Base-by-base conservation (phyloP, 2,888 invertebrate species). In the Morpho achilles region DNA sequence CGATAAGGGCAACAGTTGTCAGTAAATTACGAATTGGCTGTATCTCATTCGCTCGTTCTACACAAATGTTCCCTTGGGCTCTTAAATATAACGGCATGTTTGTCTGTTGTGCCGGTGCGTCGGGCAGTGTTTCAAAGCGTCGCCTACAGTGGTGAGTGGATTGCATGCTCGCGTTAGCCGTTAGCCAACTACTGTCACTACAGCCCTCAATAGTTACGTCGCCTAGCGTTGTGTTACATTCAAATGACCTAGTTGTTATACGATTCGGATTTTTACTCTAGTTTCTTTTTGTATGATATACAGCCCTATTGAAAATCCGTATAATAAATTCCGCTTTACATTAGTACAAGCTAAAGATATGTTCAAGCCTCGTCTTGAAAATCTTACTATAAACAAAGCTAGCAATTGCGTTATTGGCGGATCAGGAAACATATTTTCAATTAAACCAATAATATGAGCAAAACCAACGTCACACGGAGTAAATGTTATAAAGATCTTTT, bases 121-220 rank as follows among this genome's bases (percentile, higher is more conserved):
- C 80, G 82, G 79, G 84, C 94, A 96, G 96, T 96, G 96, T 96
- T 96, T 95, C 96, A 96, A 95, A 96, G 96, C 92, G 96, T 96
- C 95, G 96, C 96, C 91, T 96, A 96, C 93, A 96, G 96, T 92
- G 96, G 96, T 96, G 96, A 96, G 96, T 95, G 91, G 92, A 59
- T 51, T 61, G 63, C 63, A 63, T 61, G 63, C 48, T 53, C 55
- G 53, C 56, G 48, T 52, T 58, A 43, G 49, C 50, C 51, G 56
- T 47, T 51, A 52, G 47, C 51, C 46, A 56, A 22, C 42, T 42
- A 51, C 43, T 41, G 51, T 51, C 51, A 57, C 57, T 51, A 41
- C 50, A 32, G 50, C 50, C 42, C 55, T 49, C 55, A 49, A 44
- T 43, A 43, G n/a, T 9, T 55, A 44, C 23, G 39, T 55, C 42